Base-by-base conservation (phyloP, 2,888 invertebrate species). In the Eristalis intricaria region DNA sequence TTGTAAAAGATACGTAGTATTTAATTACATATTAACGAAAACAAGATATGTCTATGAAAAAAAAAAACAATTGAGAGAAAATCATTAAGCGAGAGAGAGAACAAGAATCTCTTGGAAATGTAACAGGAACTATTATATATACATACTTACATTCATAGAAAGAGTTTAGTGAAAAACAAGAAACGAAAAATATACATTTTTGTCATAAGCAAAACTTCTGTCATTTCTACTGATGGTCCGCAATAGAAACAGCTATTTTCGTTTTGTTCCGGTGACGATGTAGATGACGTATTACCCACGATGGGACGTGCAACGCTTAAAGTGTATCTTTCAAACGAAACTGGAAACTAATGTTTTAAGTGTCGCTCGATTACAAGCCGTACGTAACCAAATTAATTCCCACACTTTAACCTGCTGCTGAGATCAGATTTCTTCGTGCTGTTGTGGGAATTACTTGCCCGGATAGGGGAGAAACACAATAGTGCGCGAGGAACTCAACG, bases 111-210 rank as follows among this genome's bases (percentile, higher is more conserved):
- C 65, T 79, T 60, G 58, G 60, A 73, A 73, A 76, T 77, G 68
- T 73, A 77, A 85, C 76, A 76, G 81, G 68, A 81, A 85, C 68
- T 81, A 84, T 63, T 71, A 80, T 71, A 76, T 66, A 66, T 76
- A 76, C 43, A 66, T 76, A 77, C 76, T 65, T 80, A 75, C 81
- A 76, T 71, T 61, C 61, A 75, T 74, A 80, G 58, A 63, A 43
- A 68, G 76, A 77, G 71, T 81, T 85, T 68, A 58, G 64, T 58
- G 56, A 70, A 26, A 76, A 66, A 80, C 26, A 74, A 66, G 32
- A 84, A 84, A 71, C 71, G 71, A 84, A 85, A 79, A 85, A 85
- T 81, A 81, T 85, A 85, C 84, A 73, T 77, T 85, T 85, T 85
- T 85, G 85, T 85, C 82, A 85, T 85, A 85, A 84, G 61, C 50